Evolutionary conservation across 2,888 invertebrate genomes (phyloP), one percentile per base, ranked within the genome.

Genomic region (Meiosimyza platycephala): DNA sequence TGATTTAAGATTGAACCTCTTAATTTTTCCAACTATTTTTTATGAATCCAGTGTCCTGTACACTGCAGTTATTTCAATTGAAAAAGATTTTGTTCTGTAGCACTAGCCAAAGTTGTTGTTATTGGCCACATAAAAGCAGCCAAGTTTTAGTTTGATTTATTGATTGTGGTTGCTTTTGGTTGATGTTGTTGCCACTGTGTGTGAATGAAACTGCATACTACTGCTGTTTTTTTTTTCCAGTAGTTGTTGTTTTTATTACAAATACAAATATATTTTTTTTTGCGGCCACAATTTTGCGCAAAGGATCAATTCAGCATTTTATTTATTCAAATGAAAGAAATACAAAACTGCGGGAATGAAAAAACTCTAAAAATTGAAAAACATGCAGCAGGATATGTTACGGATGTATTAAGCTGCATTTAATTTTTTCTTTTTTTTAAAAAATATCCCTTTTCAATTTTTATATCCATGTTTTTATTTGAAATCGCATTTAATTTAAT

Each of bases 61-160:
- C 1, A 9, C 40, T 40, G 40, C 40, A 40, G 40, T 13, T 18
- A 57, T 57, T 57, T 57, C 57, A 57, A 28, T 57, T 57, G 57
- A 57, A 57, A 57, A 57, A 57, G 22, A 57, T 57, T 57, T 22
- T 57, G 22, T 57, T 16, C 28, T 57, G 57, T 57, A 28, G 55
- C 18, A 18, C 9, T 40, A 40, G 40, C 40, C 40, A 40, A 40
- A 40, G 57, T 57, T 57, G 57, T 16, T 57, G 57, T 28, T 57
- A 15, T n/a, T 57, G 28, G 57, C 57, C 28, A n/a, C 57, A 57
- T 28, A 57, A 57, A 57, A 57, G 57, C 57, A 57, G 28, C 57
- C 22, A 22, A 57, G 57, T 57, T 57, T 57, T 57, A 57, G 57
- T 57, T 57, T 57, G 57, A 57, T 57, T 57, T 57, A 57, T 57